These are phyloP conservation scores for Pelvicachromis taeniatus DNA, from an alignment of 2,113 vertebrate genomes.

Conservation along the genomic window DNA sequence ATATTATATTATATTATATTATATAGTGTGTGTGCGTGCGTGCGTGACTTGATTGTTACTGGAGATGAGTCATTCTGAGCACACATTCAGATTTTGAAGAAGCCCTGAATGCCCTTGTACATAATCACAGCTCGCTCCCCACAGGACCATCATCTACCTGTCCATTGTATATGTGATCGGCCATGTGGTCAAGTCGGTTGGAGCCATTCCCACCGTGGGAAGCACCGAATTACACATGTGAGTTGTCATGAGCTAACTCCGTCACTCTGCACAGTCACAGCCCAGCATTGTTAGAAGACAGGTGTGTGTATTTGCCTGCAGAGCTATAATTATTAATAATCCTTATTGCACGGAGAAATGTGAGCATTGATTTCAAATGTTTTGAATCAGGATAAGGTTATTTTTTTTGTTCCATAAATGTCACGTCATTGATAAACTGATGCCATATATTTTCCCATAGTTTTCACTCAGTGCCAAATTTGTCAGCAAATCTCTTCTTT, in stretches of 20 bases:
- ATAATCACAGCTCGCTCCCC: conserved; percentile 1
- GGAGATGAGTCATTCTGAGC: not conserved
- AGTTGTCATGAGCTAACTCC: conserved; percentile 56
- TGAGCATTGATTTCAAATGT: not conserved
- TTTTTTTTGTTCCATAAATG: not conserved
- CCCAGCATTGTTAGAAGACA: not conserved
- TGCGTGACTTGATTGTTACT: not conserved
- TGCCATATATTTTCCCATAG: not conserved
- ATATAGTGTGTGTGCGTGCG: too few species aligned
- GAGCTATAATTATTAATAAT: not conserved
- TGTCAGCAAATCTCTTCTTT: not conserved
- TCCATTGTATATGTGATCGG: conserved; percentile 92
- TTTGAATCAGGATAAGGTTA: not conserved
- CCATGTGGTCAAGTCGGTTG: conserved; percentile 92
- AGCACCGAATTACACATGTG: conserved; percentile 82
- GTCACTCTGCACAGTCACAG: not conserved
- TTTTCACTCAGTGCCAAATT: not conserved
- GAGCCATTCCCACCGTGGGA: conserved; percentile 87
- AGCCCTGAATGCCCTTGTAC: not conserved
- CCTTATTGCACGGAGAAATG: not conserved
- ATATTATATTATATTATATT: too few species aligned
- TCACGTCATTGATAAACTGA: not conserved
- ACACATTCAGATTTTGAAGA: not conserved
- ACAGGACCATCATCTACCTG: conserved; percentile 95
- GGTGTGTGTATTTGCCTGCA: not conserved